These are phyloP conservation scores for Chaetura pelagica DNA, from an alignment of 2,113 vertebrate genomes.

Conservation along the genomic window DNA sequence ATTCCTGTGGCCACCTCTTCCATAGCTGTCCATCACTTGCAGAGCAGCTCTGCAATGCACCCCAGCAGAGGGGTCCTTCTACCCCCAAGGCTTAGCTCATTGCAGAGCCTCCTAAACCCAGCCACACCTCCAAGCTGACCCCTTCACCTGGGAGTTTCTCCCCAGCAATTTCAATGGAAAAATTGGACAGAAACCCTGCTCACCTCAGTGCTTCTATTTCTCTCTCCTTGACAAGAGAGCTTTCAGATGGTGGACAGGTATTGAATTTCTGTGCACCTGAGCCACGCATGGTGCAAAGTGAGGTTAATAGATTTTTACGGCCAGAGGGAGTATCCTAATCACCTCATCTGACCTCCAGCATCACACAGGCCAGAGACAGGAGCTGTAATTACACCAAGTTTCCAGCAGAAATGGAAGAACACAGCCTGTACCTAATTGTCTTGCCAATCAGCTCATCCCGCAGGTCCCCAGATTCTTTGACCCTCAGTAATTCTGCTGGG, in stretches of 20 bases:
- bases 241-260: constrained; percentile 31
- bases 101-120: not conserved
- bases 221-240: constrained; percentile 13
- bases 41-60: not conserved
- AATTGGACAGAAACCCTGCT: not conserved
- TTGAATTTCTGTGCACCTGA: constrained; percentile 40
- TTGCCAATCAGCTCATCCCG: constrained; percentile 38
- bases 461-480: not conserved
- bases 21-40: fast-evolving
- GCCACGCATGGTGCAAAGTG: not conserved
- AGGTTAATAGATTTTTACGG: constrained; percentile 64
- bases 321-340: constrained; percentile 42
- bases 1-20: not conserved
- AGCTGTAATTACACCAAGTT: constrained; percentile 56
- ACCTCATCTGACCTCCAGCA: not conserved
- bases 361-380: not conserved
- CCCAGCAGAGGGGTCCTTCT: not conserved
- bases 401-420: constrained; percentile 36
- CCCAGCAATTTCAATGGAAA: not conserved
- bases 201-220: not conserved
- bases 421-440: not conserved
- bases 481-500: constrained; percentile 16
- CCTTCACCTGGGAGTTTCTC: not conserved
- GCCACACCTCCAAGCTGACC: not conserved
- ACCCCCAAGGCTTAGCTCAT: not conserved